Percentiles rank a stretch among this genome's conserved stretches.
Evolutionary conservation across 1,140 invertebrate genomes (phyloP).

Genomic region (Drosophila novamexicana): DNA sequence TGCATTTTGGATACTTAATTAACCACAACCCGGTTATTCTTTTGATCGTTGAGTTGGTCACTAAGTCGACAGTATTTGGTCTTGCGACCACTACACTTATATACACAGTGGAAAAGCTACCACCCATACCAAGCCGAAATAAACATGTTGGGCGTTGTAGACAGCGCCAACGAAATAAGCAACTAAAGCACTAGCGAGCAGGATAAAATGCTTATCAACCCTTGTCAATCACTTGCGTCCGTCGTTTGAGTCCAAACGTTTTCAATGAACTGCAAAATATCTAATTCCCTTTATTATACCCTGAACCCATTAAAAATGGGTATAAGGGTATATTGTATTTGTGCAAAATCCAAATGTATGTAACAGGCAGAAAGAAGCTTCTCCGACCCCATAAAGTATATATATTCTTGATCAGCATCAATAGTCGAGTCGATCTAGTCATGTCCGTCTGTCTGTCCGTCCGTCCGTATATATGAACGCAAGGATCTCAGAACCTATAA

Average conservation of each 20-base stretch:
- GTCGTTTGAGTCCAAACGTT: slow-evolving; percentile 20
- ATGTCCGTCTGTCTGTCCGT: too few relatives aligned
- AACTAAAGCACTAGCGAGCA: slow-evolving; percentile 1
- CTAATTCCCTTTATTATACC: slow-evolving; percentile 33
- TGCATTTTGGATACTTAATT: slow-evolving; percentile 69
- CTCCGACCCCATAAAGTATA: too few relatives aligned
- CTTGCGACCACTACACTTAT: slow-evolving; percentile 1
- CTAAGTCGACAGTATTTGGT: slow-evolving; percentile 1
- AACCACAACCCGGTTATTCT: slow-evolving; percentile 61
- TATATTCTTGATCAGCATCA: too few relatives aligned
- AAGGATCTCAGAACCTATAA: too few relatives aligned
- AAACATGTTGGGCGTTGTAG: slow-evolving; percentile 2
- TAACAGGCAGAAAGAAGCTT: too few relatives aligned
- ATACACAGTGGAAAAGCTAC: neutral
- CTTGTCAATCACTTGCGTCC: slow-evolving; percentile 58
- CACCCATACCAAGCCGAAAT: slow-evolving; percentile 22
- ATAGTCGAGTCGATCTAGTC: too few relatives aligned
- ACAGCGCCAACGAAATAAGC: slow-evolving; percentile 30
- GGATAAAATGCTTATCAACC: slow-evolving; percentile 52
- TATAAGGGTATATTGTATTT: too few relatives aligned
- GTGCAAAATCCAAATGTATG: too few relatives aligned
- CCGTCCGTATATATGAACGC: too few relatives aligned
- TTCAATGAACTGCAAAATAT: slow-evolving; percentile 64
- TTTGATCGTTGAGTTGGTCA: slow-evolving; percentile 46
- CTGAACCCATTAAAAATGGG: too few relatives aligned